Base-by-base conservation (phyloP, 1,140 invertebrate genomes). In the Leucophenga varia region DNA sequence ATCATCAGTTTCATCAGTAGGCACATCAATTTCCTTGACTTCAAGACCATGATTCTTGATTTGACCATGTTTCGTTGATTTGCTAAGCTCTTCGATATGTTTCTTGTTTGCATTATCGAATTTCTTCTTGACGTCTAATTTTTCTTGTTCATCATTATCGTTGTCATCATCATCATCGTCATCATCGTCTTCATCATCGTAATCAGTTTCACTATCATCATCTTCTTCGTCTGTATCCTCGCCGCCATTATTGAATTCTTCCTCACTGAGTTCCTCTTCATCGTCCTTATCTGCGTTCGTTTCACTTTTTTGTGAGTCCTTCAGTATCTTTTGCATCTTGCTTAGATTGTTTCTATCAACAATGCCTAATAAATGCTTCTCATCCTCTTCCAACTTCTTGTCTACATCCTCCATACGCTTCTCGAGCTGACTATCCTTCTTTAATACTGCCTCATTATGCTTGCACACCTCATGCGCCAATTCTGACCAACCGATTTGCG, bases 371-470 rank as follows among this genome's bases (percentile, higher is more conserved):
- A 73, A 17, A 17, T 68, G 61, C 44, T 57, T 52, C 16, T 55
- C 65, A 72, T 79, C 79, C 7, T 68, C 61, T 16, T 68, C 53
- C 74, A 64, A 75, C 68, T 74, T 79, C 76, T 63, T 80, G 68
- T 64, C 79, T 70, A 9, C 49, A 40, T 68, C 55, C 31, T 54
- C 54, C 9, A 70, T 54, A 21, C 59, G 64, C 40, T 55, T 35
- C 70, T 76, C 54, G 65, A 57, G 28, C 58, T 76, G 52, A 61
- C 71, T 43, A 17, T 61, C 57, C 13, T 52, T 52, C 2, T 44
- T 43, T 21, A 40, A 40, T 16, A 35, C 34, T 13, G 28, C 37
- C 16, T 45, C 43, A 12, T 51, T 50, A 31, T 70, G 67, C 49
- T 65, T 68, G 55, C 73, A 75, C 6, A 75, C 63, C 20, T 63